Base-by-base conservation (phyloP, 1,140 invertebrate genomes). In the Antheraea mylitta region DNA sequence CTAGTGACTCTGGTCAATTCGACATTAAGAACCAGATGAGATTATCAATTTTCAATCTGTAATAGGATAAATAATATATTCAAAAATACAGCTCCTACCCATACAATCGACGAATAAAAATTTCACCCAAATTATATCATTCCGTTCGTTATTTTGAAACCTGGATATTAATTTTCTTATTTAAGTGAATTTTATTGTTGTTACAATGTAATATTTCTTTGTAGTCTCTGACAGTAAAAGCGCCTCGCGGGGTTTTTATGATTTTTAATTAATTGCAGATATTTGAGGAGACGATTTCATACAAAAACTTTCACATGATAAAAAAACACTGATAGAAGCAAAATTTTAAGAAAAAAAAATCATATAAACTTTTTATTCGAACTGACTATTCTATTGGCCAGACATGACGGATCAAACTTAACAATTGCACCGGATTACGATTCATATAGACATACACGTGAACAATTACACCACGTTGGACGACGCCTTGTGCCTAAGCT, bases 111-210 rank as follows among this genome's bases (percentile, higher is more conserved):
- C 45, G 16, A 10, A 53, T 53, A 53, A 53, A 53, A 53, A 53
- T 53, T 53, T 53, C 45, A 53, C 45, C 45, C 45, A 53, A 53
- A 53, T 53, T 53, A 53, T 53, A 13, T 53, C 45, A 53, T 53
- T 13, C 45, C 45, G 0, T 53, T 16, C 16, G 16, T 53, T 53
- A 53, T 13, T 53, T 53, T 16, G 11, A n/a, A 16, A 53, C 16
- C 45, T 16, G 1, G 45, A 53, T 53, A 11, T 53, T 53, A 9
- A 11, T 53, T n/a, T 16, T 13, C 16, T 53, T 5, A 2, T n/a
- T 7, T 53, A 53, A 53, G 13, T 1, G 45, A 53, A 53, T 53
- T 53, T 53, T 53, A 53, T 53, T 53, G 45, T 53, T n/a, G 13
- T 53, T 53, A 53, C 45, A 53, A 53, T 53, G 45, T 53, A 16